phyloP scores from a whole-genome alignment of 2,888 invertebrate species.

The Ectropis crepuscularia region DNA sequence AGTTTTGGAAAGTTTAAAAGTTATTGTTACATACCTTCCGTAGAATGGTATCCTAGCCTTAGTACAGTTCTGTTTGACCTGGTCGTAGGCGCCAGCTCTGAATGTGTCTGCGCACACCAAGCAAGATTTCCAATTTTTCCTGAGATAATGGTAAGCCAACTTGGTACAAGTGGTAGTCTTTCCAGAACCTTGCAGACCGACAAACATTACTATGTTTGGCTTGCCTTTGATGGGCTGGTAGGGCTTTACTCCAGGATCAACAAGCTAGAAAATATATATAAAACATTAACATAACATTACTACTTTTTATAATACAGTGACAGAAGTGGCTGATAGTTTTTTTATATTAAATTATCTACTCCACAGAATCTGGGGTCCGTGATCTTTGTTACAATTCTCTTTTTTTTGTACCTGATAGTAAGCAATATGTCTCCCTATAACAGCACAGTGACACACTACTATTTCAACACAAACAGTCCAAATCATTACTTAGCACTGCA shows the following conservation, averaged over 20 bases:
- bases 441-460: too few relatives aligned
- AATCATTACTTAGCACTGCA: too few relatives aligned
- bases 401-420: too few relatives aligned
- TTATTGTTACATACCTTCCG: conserved; percentile 89
- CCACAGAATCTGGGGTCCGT: too few relatives aligned
- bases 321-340: too few relatives aligned
- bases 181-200: conserved; percentile 99
- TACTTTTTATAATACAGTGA: background rate
- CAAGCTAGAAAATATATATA: conserved; percentile 84
- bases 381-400: too few relatives aligned
- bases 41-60: conserved; percentile 99
- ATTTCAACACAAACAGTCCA: too few relatives aligned
- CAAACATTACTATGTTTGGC: conserved; percentile 99
- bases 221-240: conserved; percentile 98
- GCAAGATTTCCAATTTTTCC: conserved; percentile 99
- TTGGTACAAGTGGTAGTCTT: conserved; percentile 99
- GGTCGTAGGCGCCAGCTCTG: conserved; percentile 99
- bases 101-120: conserved; percentile 99
- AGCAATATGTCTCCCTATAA: too few relatives aligned
- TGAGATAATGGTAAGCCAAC: conserved; percentile 98
- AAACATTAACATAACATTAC: conserved; percentile 88
- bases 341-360: too few relatives aligned
- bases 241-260: conserved; percentile 98
- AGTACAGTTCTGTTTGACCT: conserved; percentile 99
- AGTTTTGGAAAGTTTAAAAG: background rate